Base-by-base conservation (phyloP, 1,140 invertebrate species). In the Homarus americanus region DNA sequence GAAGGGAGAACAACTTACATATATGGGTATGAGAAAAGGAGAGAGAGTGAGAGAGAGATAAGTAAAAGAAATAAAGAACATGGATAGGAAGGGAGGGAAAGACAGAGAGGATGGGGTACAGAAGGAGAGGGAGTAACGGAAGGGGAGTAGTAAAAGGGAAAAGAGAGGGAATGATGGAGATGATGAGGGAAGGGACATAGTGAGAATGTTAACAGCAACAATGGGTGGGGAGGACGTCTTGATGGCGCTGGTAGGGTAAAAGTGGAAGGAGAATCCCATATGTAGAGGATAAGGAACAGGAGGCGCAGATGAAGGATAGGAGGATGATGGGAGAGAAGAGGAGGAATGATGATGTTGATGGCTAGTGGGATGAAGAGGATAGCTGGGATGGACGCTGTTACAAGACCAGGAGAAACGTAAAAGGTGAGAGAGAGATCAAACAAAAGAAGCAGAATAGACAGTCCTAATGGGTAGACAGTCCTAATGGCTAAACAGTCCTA, bases 41-140 rank as follows among this genome's bases (percentile, higher is more conserved):
- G n/a, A n/a, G n/a, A n/a, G n/a, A n/a, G n/a, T 34, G 66, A 80
- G 44, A 20, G 38, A 58, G 66, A 40, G 36, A 63, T 75, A 63
- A n/a, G n/a, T n/a, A n/a, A n/a, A 76, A 44, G 36, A 38, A 53
- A 72, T 53, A 40, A 75, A 69, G 78, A 17, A 40, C 24, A 66
- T 1, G 36, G 32, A 66, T 15, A 83, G 53, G 34, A 40, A 38
- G 82, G 36, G 53, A 36, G 20, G 63, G 75, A 87, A 40, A 63
- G 49, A 73, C 24, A 73, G 32, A 53, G 44, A 53, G 72, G 40
- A 66, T 34, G 38, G 32, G 66, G 41, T 34, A 85, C 7, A 73
- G 40, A 44, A 34, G 34, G 83, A 72, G 72, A 76, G 34, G 28
- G 63, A 28, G 82, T 58, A 24, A 53, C n/a, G 34, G 44, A 34